These are phyloP conservation scores for Pseudorectes ferrugineus DNA, from an alignment of 2,113 vertebrate genomes.

Conservation along the genomic window DNA sequence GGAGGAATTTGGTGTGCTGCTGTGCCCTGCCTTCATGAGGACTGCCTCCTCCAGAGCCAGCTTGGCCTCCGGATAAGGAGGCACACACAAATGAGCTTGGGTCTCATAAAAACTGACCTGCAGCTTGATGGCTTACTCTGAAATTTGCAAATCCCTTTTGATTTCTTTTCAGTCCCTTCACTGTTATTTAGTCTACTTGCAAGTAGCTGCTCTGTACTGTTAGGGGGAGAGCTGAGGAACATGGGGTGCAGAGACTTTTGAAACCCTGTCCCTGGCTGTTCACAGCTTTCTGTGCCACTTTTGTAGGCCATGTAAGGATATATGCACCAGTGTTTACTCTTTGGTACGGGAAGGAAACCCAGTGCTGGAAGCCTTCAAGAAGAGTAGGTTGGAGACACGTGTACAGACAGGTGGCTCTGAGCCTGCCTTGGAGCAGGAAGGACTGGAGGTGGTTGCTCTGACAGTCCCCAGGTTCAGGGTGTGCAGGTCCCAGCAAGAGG, in stretches of 20 bases:
- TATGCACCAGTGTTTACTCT: neutral
- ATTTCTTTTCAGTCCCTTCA: neutral
- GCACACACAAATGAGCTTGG: neutral
- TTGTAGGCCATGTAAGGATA: neutral
- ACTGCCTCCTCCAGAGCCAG: neutral
- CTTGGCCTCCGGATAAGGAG: neutral
- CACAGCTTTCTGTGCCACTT: neutral
- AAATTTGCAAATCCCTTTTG: neutral
- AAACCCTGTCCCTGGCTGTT: neutral
- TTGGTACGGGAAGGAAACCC: neutral
- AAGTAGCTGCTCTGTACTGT: neutral
- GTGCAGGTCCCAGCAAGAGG: neutral
- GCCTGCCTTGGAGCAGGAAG: neutral
- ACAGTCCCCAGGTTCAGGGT: accelerated
- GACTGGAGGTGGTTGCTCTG: neutral
- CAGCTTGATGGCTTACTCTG: neutral
- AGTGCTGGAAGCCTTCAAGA: neutral
- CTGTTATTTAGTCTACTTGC: neutral
- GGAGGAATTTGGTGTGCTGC: neutral
- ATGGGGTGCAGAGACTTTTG: accelerated
- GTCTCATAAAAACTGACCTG: neutral
- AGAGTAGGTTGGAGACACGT: neutral
- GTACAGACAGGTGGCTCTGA: neutral
- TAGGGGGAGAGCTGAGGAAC: neutral
- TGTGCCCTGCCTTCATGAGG: neutral